phyloP scores from a whole-genome alignment of 2,797 vertebrate genomes.

The Atherinosoma microstoma region DNA sequence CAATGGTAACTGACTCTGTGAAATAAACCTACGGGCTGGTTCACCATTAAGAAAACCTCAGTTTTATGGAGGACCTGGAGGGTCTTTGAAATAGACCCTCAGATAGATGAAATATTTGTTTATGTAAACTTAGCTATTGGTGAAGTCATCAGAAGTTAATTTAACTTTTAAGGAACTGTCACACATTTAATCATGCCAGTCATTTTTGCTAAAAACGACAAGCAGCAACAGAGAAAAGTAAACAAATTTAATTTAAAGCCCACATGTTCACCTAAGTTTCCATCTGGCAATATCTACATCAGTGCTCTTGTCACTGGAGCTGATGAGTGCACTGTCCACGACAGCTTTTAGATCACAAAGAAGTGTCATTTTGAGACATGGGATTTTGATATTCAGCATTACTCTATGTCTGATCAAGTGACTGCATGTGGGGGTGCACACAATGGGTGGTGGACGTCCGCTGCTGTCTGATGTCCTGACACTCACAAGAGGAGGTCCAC shows the following conservation, averaged over 20 bases:
- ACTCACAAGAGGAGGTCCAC: slow-evolving; percentile 65
- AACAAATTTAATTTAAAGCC: slow-evolving; percentile 34
- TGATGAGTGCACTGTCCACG: slow-evolving; percentile 36
- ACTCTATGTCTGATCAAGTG: slow-evolving; percentile 60
- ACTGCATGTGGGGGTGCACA: slow-evolving; percentile 44
- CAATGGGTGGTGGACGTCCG: slow-evolving; percentile 65
- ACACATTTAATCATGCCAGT: background rate
- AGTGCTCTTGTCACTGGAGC: slow-evolving; percentile 38
- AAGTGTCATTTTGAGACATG: slow-evolving; percentile 35
- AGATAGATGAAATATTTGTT: no score
- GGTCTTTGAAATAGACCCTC: no score
- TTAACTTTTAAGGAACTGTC: slow-evolving; percentile 6
- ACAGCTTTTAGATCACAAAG: slow-evolving; percentile 43
- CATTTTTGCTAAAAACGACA: background rate
- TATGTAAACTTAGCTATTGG: no score
- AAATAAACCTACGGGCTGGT: no score
- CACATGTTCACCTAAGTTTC: slow-evolving; percentile 37
- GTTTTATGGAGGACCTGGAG: no score
- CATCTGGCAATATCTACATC: slow-evolving; percentile 56
- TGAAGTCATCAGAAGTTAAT: background rate
- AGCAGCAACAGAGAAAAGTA: background rate
- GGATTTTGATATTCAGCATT: slow-evolving; percentile 57
- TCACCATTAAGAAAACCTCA: no score
- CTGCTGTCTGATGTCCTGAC: slow-evolving; percentile 72
- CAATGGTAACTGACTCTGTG: no score